These are phyloP conservation scores for Cliona cf. orientalis DNA, from an alignment of 37 sponge, comb jelly and placozoan species.

Conservation along the genomic window DNA sequence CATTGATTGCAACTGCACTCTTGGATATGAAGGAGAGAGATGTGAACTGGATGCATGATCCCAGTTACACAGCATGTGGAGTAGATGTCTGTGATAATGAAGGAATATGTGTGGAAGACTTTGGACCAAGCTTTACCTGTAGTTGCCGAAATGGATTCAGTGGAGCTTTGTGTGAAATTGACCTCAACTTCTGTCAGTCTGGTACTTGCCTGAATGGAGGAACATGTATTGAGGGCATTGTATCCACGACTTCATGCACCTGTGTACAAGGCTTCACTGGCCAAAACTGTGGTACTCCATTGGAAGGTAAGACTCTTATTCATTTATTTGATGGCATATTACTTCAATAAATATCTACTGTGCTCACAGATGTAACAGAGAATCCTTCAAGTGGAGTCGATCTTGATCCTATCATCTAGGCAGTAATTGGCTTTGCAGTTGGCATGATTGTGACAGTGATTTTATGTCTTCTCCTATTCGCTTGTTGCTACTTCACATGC, in stretches of 20 bases:
- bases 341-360: no score
- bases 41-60: not conserved
- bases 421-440: no score
- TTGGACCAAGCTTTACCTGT: slow-evolving; percentile 24
- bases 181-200: slow-evolving; percentile 18
- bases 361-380: no score
- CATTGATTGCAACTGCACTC: no score
- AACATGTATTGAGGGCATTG: slow-evolving; percentile 36
- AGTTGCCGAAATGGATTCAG: slow-evolving; percentile 31
- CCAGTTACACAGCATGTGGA: no score
- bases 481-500: no score
- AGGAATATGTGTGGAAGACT: slow-evolving; percentile 54
- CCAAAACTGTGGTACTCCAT: slow-evolving; percentile 1
- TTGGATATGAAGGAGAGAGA: not conserved
- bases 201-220: slow-evolving; percentile 44
- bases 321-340: no score
- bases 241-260: slow-evolving; percentile 12
- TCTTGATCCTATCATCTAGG: no score
- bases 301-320: no score
- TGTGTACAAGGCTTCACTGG: slow-evolving; percentile 35
- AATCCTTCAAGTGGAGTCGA: no score
- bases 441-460: no score
- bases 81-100: slow-evolving; percentile 61
- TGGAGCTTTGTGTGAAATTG: slow-evolving; percentile 25
- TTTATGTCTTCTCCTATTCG: no score